A percentile compares a stretch with the other conserved stretches of the same genome.
Conservation (phyloP, 2,797 vertebrate genomes). For the Gadopsis bispinosus region DNA sequence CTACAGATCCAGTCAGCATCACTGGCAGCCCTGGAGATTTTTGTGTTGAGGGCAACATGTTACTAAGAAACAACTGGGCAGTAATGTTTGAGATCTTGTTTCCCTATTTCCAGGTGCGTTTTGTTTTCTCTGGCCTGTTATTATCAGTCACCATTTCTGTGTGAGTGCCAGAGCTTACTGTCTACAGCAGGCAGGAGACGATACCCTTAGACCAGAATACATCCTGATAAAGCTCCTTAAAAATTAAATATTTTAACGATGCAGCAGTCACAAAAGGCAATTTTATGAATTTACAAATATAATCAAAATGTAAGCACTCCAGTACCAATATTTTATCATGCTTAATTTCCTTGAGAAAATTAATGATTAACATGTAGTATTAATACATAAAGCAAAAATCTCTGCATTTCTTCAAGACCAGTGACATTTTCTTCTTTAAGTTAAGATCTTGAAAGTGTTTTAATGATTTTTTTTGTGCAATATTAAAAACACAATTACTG, state of each 20-base stretch:
- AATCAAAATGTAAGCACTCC: background rate
- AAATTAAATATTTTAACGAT: background rate
- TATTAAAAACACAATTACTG: background rate
- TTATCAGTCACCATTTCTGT: slow-evolving; percentile 6
- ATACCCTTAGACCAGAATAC: background rate
- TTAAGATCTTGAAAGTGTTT: background rate
- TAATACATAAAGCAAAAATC: background rate
- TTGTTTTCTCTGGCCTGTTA: slow-evolving; percentile 12
- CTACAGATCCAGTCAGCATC: slow-evolving; percentile 60
- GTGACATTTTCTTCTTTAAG: background rate
- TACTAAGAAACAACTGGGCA: slow-evolving; percentile 48
- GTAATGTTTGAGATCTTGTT: slow-evolving; percentile 51
- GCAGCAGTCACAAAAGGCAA: background rate
- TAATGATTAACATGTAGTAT: background rate
- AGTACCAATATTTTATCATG: background rate
- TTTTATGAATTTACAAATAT: background rate
- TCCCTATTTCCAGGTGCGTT: slow-evolving; percentile 29
- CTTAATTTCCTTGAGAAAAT: background rate
- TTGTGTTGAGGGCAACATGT: slow-evolving; percentile 54
- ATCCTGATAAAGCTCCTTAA: background rate
- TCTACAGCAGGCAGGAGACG: background rate
- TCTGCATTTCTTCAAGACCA: background rate
- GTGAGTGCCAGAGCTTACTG: background rate
- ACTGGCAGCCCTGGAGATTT: slow-evolving; percentile 65
- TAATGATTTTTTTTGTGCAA: background rate